Percentiles rank a stretch among this genome's conserved stretches.
Evolutionary conservation across 1,140 invertebrate species (phyloP).

Genomic region (Drosophila micromelanica): DNA sequence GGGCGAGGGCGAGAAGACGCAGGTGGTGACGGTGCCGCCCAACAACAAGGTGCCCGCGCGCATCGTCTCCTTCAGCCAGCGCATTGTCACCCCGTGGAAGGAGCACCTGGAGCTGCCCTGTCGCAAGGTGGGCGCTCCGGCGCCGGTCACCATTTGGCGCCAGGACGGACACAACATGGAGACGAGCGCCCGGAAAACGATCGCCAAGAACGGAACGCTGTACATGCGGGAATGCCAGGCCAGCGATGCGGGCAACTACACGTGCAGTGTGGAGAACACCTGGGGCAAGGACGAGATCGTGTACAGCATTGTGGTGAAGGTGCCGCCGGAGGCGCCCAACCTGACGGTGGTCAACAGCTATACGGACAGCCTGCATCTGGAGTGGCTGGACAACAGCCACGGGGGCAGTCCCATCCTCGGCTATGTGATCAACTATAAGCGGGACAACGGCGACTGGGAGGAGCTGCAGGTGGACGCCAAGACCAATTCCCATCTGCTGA

Average conservation of each 20-base stretch:
- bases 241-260: slow-evolving; percentile 95
- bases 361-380: slow-evolving; percentile 88
- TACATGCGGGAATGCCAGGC: slow-evolving; percentile 90
- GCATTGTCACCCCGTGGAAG: slow-evolving; percentile 93
- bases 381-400: slow-evolving; percentile 89
- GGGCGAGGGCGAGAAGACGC: slow-evolving; percentile 92
- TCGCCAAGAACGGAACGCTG: slow-evolving; percentile 88
- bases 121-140: slow-evolving; percentile 91
- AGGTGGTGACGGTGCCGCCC: slow-evolving; percentile 90
- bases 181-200: slow-evolving; percentile 88
- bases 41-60: slow-evolving; percentile 92
- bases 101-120: slow-evolving; percentile 92
- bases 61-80: slow-evolving; percentile 92
- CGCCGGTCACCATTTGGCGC: slow-evolving; percentile 90
- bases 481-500: slow-evolving; percentile 90
- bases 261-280: slow-evolving; percentile 92
- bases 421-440: slow-evolving; percentile 94
- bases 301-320: slow-evolving; percentile 89
- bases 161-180: slow-evolving; percentile 89
- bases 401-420: slow-evolving; percentile 90
- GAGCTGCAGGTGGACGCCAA: slow-evolving; percentile 92
- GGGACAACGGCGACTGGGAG: slow-evolving; percentile 95
- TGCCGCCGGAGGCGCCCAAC: slow-evolving; percentile 89
- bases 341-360: slow-evolving; percentile 89
- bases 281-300: slow-evolving; percentile 94